phyloP scores from a whole-genome alignment of 2,888 invertebrate genomes.

The Pandemis cinnamomeana region DNA sequence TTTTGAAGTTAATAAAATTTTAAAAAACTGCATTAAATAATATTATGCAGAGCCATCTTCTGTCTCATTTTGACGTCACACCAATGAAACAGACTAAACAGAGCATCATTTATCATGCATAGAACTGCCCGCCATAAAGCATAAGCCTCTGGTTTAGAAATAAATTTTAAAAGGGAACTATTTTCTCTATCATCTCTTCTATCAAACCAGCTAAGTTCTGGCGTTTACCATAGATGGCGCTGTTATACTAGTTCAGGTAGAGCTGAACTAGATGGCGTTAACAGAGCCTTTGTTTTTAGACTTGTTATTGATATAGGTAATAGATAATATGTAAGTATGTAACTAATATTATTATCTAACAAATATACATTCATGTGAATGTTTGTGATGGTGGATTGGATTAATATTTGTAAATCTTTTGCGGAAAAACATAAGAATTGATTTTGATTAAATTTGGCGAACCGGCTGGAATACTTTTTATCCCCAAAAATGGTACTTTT shows the following conservation, averaged over 20 bases:
- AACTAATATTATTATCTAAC: no score
- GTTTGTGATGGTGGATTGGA: no score
- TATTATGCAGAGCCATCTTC: background rate
- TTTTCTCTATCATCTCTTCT: background rate
- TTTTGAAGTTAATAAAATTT: no score
- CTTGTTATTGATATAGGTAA: background rate
- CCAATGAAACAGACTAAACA: background rate
- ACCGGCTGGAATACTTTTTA: no score
- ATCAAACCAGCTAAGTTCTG: conserved; percentile 7
- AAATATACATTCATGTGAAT: no score
- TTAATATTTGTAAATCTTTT: no score
- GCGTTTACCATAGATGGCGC: conserved; percentile 48
- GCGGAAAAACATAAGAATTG: no score
- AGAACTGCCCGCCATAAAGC: background rate
- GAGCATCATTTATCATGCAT: background rate
- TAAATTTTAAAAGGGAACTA: background rate
- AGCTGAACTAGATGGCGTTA: conserved; percentile 56
- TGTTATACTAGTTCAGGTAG: conserved; percentile 38
- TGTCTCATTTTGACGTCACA: background rate
- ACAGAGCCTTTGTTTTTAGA: conserved; percentile 14
- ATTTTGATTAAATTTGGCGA: no score
- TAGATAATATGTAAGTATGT: background rate
- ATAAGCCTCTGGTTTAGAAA: background rate
- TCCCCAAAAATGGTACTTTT: no score
- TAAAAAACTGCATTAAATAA: no score